Percentiles rank a stretch among this genome's conserved stretches.
These are phyloP conservation scores for Steinernema hermaphroditum DNA, from an alignment of 2,888 invertebrate genomes.

Conservation along the genomic window DNA sequence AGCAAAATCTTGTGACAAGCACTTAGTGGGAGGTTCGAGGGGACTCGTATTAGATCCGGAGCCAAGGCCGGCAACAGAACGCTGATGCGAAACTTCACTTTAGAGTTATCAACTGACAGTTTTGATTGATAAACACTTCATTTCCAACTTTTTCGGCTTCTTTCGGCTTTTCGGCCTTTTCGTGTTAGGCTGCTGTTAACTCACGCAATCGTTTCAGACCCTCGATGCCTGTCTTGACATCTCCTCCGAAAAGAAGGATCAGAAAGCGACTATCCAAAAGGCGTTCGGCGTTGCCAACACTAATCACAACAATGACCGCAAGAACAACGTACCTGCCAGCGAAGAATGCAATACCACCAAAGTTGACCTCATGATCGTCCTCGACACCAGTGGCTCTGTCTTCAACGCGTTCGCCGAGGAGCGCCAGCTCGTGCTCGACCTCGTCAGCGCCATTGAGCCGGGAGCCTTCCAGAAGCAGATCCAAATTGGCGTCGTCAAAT, in stretches of 20 bases:
- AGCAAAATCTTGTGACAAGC: too few species aligned
- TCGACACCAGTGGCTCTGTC: constrained; percentile 57
- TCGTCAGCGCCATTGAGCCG: constrained; percentile 40
- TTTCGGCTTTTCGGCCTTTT: background rate
- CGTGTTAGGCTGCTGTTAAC: too few species aligned
- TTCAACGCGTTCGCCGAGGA: constrained; percentile 48
- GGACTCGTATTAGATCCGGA: too few species aligned
- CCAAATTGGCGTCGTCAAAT: constrained; percentile 49
- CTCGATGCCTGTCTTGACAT: background rate
- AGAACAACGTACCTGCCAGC: background rate
- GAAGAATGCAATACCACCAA: constrained; percentile 32
- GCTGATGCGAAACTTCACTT: too few species aligned
- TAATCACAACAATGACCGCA: background rate
- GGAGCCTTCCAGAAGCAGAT: constrained; percentile 14
- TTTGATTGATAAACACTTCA: too few species aligned
- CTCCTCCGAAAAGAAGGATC: constrained; percentile 5
- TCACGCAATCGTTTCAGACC: too few species aligned
- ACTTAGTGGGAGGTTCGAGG: too few species aligned
- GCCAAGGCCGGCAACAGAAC: too few species aligned
- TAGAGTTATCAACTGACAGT: too few species aligned
- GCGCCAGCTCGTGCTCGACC: constrained; percentile 45
- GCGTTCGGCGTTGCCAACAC: constrained; percentile 2
- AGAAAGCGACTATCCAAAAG: background rate
- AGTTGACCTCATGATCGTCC: constrained; percentile 52
- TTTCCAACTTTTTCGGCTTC: background rate